These are phyloP conservation scores for Eumeta japonica DNA, from an alignment of 1,140 invertebrate genomes.

Conservation along the genomic window DNA sequence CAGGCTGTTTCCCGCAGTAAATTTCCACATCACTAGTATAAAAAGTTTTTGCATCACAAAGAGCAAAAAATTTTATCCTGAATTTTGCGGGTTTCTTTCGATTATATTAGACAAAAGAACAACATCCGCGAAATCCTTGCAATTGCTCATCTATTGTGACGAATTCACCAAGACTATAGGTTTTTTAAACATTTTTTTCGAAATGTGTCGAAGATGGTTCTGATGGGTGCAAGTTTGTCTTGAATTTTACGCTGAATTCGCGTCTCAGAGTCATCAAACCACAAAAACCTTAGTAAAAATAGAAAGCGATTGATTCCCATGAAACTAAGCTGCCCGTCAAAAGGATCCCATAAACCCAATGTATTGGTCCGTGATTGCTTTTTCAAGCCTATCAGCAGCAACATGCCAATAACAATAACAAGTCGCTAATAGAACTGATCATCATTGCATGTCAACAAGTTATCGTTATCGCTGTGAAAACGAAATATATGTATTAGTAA, in stretches of 20 bases:
- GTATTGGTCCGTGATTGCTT: too few species aligned
- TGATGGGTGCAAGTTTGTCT: constrained; percentile 27
- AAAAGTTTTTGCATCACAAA: constrained; percentile 23
- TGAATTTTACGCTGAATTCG: constrained; percentile 12
- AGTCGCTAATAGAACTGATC: too few species aligned
- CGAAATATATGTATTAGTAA: too few species aligned
- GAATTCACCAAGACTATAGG: constrained; percentile 19
- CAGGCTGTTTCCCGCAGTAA: constrained; percentile 17
- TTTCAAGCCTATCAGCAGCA: too few species aligned
- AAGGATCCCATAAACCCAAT: too few species aligned
- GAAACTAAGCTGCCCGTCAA: too few species aligned
- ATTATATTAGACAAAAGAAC: constrained; percentile 43
- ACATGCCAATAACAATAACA: too few species aligned
- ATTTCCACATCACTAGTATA: constrained; percentile 21
- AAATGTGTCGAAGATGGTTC: constrained; percentile 24
- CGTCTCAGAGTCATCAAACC: constrained; percentile 20
- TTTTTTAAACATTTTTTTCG: constrained; percentile 21
- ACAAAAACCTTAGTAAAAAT: too few species aligned
- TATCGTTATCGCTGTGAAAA: too few species aligned
- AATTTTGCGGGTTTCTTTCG: constrained; percentile 53
- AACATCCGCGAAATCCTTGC: constrained; percentile 31
- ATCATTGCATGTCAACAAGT: too few species aligned
- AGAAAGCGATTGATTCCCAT: too few species aligned
- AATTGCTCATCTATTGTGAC: constrained; percentile 41
- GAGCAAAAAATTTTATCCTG: constrained; percentile 38